Conservation (phyloP, 2,113 vertebrate genomes). For the Brachyhypopomus occidentalis region DNA sequence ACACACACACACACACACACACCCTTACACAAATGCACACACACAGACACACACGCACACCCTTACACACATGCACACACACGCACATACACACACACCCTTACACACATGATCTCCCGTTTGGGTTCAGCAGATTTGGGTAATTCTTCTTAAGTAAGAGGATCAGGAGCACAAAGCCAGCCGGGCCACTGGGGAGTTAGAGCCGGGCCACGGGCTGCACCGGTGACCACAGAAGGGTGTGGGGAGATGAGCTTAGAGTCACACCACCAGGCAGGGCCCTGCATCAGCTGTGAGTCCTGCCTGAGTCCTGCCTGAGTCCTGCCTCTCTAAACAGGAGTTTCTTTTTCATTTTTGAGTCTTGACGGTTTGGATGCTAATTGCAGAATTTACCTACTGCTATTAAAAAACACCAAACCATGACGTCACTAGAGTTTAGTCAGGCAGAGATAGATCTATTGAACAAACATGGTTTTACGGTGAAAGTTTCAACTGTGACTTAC, state of each 20-base stretch:
- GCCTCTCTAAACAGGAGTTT: background rate
- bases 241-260: constrained; percentile 74
- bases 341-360: background rate
- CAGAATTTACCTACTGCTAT: too few species aligned
- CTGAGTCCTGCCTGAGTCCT: background rate
- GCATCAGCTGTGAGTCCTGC: background rate
- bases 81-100: background rate
- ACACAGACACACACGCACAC: background rate
- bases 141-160: constrained; percentile 75
- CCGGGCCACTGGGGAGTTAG: constrained; percentile 65
- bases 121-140: constrained; percentile 71
- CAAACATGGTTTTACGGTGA: too few species aligned
- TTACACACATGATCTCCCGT: constrained; percentile 3
- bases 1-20: too few species aligned
- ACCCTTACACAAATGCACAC: too few species aligned
- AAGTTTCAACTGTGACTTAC: too few species aligned
- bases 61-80: too few species aligned
- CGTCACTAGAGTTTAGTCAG: too few species aligned
- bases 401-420: too few species aligned
- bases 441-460: too few species aligned
- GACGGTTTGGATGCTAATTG: background rate
- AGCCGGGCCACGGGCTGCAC: constrained; percentile 64
- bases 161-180: constrained; percentile 74
- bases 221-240: constrained; percentile 62
- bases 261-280: constrained; percentile 56